Evolutionary conservation across 1,140 invertebrate genomes (phyloP), one percentile per base, ranked within the genome.

Genomic region (Homarus americanus): DNA sequence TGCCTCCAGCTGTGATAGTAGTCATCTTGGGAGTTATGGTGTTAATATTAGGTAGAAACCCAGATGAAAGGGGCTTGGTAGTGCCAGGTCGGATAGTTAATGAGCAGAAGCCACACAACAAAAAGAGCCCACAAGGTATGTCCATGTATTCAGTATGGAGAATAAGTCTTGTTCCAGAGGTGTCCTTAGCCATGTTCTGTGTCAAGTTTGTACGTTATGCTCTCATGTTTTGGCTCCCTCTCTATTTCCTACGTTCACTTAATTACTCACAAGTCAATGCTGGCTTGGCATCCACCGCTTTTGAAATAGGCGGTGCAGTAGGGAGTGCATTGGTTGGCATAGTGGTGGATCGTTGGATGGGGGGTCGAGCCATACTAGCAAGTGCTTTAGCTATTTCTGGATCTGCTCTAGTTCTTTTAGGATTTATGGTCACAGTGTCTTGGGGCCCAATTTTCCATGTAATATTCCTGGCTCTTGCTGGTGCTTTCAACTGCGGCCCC

Each of bases 181-280:
- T 95, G 34, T 94, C 95, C 24, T 78, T 95, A 36, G 94, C 94
- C 36, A 94, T 95, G 78, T 94, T 95, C 85, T 95, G 95, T 92
- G 93, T 95, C 2, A 96, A 96, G 93, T 93, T 95, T 53, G 95
- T 95, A 5, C 94, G 95, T 28, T 96, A 95, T 93, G 94, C 94
- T 89, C 95, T 95, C 94, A 95, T 95, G 93, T 95, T 95, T 94
- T 95, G 95, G 95, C 93, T 95, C 41, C 95, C 95, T 1, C 93
- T 95, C 93, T 95, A 95, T 93, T 92, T 96, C 2, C 92, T 94
- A 36, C 94, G 95, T 83, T 93, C 94, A 93, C 93, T 95, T 34
- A 93, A 94, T 36, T 95, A 95, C 93, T 93, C 94, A 0, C 93
- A 94, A 92, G 93, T 93, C 66, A 91, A 94, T 91, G 94, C 95